Conservation (phyloP, 2,797 vertebrate genomes). For the Microtus californicus region DNA sequence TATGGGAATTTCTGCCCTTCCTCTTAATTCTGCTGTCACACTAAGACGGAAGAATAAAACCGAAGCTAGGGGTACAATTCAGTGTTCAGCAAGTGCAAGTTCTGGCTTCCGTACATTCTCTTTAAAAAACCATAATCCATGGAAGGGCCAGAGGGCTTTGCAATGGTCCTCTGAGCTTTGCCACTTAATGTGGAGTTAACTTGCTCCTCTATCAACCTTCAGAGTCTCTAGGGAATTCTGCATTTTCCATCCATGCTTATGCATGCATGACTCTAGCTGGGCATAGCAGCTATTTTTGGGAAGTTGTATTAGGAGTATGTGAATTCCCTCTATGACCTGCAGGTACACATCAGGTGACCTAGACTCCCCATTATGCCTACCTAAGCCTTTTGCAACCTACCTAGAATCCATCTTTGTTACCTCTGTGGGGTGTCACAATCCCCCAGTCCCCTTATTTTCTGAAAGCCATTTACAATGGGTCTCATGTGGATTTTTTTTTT, state of each 20-base stretch:
- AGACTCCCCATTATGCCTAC: background rate
- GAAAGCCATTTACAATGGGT: background rate
- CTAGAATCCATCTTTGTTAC: background rate
- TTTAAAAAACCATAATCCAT: background rate
- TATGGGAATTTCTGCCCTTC: background rate
- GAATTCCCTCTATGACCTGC: background rate
- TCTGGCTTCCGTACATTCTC: background rate
- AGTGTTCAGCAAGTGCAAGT: background rate
- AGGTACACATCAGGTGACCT: background rate
- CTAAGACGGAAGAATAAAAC: background rate
- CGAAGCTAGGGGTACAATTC: background rate
- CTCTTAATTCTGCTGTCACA: background rate
- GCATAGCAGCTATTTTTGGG: background rate
- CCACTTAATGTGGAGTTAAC: rapidly evolving
- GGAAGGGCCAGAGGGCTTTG: background rate
- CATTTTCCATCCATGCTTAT: background rate
- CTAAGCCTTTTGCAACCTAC: background rate
- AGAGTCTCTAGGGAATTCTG: rapidly evolving
- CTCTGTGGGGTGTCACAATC: rapidly evolving
- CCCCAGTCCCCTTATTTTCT: background rate
- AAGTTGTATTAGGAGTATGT: background rate
- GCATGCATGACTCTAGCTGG: rapidly evolving
- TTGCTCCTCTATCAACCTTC: background rate
- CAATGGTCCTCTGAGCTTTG: background rate
- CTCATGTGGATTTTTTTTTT: background rate